Conservation (phyloP, 1,140 invertebrate genomes). For the Paraescarpia echinospica region DNA sequence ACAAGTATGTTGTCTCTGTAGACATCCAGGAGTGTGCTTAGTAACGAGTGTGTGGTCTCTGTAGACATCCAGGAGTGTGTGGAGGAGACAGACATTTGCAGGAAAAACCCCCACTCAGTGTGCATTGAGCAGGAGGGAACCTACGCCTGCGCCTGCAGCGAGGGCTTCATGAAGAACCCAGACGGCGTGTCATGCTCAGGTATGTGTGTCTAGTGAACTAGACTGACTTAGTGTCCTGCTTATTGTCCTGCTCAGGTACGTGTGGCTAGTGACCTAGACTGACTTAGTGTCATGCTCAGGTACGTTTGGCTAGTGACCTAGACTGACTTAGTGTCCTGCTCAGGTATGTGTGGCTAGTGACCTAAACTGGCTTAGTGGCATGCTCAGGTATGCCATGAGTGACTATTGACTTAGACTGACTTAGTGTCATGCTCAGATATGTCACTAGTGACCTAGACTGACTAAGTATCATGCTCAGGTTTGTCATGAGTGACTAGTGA, state of each 20-base stretch:
- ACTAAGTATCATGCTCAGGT: neutral
- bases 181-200: neutral
- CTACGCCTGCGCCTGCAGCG: neutral
- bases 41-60: no score
- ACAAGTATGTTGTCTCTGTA: no score
- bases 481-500: neutral
- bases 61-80: neutral
- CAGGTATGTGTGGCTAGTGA: no score
- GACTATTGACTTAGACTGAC: no score
- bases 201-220: neutral
- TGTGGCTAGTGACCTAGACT: neutral
- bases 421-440: neutral
- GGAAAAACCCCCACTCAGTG: neutral
- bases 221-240: no score
- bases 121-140: neutral
- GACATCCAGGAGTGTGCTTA: no score
- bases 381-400: no score
- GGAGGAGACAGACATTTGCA: neutral
- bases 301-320: neutral
- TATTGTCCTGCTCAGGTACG: neutral
- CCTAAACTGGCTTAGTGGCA: no score
- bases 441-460: neutral
- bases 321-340: neutral
- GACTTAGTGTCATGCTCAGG: neutral
- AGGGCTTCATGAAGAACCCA: neutral